Evolutionary conservation across 2,113 vertebrate genomes (phyloP).

Genomic region (Mus pahari): DNA sequence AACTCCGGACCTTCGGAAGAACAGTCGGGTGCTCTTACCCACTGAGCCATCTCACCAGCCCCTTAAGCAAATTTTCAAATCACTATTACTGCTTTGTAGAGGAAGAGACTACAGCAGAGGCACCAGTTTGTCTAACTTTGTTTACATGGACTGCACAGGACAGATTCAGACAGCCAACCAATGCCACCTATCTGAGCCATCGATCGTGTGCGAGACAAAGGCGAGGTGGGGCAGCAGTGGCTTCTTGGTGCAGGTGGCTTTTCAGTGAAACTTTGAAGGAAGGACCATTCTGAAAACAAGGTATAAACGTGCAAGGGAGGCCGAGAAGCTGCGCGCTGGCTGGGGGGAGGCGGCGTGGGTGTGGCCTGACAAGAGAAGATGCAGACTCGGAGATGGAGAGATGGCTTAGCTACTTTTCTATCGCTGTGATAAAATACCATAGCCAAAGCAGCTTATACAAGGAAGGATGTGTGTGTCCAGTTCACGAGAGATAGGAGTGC

Average conservation of each 20-base stretch:
- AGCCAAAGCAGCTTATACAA: neutral
- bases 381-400: neutral
- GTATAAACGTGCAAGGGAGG: neutral
- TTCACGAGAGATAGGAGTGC: neutral
- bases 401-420: neutral
- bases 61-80: neutral
- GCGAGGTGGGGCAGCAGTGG: neutral
- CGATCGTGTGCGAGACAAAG: fast-evolving
- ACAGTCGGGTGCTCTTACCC: no score
- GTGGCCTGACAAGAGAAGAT: neutral
- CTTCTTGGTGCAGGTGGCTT: neutral
- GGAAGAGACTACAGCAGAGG: neutral
- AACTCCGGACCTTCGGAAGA: no score
- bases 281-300: neutral
- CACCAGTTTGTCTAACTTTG: neutral
- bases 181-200: neutral
- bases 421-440: neutral
- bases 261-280: neutral
- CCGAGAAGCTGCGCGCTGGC: neutral
- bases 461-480: neutral
- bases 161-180: neutral
- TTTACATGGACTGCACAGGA: neutral
- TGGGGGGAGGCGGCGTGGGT: neutral
- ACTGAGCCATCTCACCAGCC: no score
- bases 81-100: no score